Evolutionary conservation across 2,797 vertebrate species (phyloP), one percentile per base, ranked within the genome.

Genomic region (Ctenochaetus hawaiiensis): DNA sequence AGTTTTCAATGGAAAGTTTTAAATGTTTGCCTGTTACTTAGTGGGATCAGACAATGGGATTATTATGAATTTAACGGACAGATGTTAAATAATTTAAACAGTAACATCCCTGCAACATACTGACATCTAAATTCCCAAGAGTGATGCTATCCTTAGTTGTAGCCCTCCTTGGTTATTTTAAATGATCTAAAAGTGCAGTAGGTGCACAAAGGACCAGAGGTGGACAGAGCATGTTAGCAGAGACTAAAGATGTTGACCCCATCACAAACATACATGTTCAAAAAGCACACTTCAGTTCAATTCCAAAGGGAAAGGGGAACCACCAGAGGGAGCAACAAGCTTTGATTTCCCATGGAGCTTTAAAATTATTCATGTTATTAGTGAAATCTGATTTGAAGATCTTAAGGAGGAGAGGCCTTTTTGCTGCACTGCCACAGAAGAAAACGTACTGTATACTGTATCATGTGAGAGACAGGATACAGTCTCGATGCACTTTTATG

Each of bases 251-350:
- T 26, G 43, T n/a, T 73, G 26, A 70, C 45, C 49, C 51, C 62
- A 54, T 74, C 52, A n/a, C 41, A 37, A 62, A 22, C 54, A 57
- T 41, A 43, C 58, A 65, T 77, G 60, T 37, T 37, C 26, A 8
- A 26, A 47, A 49, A 77, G 49, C 37, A 75, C 26, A 62, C 59
- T 65, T 65, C 5, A 65, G 61, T 75, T 78, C 5, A 78, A 61
- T 45, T 56, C 76, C 66, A 76, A 57, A 81, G 82, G 70, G 78
- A 75, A 44, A 59, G 6, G n/a, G 72, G 73, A 83, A 54, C 85
- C 87, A 91, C 75, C 78, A 91, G 87, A 91, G 90, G 85, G 87
- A 87, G 88, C 87, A 89, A 67, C 76, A 67, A 60, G 65, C 77
- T 88, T 81, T 83, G 65, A 84, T 76, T 87, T 78, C 73, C 72